Evolutionary conservation across 2,888 invertebrate species (phyloP).

Genomic region (Spilarctia lutea): DNA sequence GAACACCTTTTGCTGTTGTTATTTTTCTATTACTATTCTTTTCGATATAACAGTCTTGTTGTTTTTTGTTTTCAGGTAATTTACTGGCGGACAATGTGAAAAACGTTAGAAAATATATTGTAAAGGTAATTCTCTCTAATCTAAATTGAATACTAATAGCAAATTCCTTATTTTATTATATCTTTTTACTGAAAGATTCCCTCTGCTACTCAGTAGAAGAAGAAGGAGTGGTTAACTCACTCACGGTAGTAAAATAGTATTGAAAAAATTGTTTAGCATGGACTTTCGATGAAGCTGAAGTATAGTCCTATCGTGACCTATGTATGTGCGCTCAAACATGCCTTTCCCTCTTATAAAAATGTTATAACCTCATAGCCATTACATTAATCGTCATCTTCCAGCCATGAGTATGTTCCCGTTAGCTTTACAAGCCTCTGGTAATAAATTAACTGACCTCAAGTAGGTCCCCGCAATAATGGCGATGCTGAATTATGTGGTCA

Average conservation of each 20-base stretch:
- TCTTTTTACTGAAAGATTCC: no score
- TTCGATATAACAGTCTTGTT: not conserved
- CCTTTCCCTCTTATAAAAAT: not conserved
- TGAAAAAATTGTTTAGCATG: no score
- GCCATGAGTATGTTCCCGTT: not conserved
- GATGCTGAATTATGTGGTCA: slow-evolving; percentile 44
- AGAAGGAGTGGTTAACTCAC: no score
- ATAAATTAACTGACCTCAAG: slow-evolving; percentile 35
- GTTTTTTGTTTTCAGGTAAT: slow-evolving; percentile 11
- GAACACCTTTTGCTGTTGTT: not conserved
- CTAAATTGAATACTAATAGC: not conserved
- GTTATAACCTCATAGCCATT: not conserved
- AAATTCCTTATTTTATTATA: no score
- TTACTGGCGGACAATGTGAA: not conserved
- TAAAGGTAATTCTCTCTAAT: not conserved
- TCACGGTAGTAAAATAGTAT: no score
- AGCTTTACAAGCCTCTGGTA: slow-evolving; percentile 32
- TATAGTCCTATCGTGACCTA: no score
- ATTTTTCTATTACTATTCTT: not conserved
- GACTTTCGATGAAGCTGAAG: no score
- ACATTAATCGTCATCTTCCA: not conserved
- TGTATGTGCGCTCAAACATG: not conserved
- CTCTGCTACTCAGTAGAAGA: no score
- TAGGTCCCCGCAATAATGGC: slow-evolving; percentile 33
- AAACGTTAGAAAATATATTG: not conserved